Evolutionary conservation across 2,797 vertebrate genomes (phyloP), one percentile per base, ranked within the genome.

Genomic region (Kryptolebias ocellatus): DNA sequence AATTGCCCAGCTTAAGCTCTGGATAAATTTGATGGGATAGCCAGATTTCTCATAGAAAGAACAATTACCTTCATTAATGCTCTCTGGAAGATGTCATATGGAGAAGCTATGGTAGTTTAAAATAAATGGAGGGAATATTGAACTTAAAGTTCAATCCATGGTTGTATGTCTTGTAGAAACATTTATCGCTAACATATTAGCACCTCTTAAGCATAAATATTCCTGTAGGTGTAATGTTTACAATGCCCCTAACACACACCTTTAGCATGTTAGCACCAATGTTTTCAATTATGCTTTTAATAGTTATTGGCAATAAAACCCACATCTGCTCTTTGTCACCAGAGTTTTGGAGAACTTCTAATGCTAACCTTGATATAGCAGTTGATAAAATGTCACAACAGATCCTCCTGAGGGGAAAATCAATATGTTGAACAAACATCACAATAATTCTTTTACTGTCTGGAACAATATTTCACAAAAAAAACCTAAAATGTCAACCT

Each of bases 1-100:
- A 61, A 78, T 84, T 67, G 51, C 53, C 10, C 51, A 52, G 53
- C 37, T 80, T 74, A 62, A 80, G 47, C 63, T 71, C 39, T 49
- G 29, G 34, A 53, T 72, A 67, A 17, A 64, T 54, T 53, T 2
- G 11, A 31, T 46, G 63, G 14, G 67, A 56, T 68, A 20, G 57
- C 57, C 14, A 58, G 46, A 74, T 74, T 79, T 60, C 67, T 72
- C 47, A 74, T 70, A 78, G 64, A 37, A 49, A 44, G 10, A 56
- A 69, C 11, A 62, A n/a, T 75, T 75, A 44, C 44, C 27, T 76
- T 65, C 17, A 51, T 6, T 58, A 14, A 28, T 59, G 10, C 28
- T 53, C 67, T 68, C 65, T 29, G 65, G 28, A 44, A 51, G 28
- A 55, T 56, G 37, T 55, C 31, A 53, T 27, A 45, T 29, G 57